Evolutionary conservation across 2,888 invertebrate genomes (phyloP).

Genomic region (Podotricha telesiphe): DNA sequence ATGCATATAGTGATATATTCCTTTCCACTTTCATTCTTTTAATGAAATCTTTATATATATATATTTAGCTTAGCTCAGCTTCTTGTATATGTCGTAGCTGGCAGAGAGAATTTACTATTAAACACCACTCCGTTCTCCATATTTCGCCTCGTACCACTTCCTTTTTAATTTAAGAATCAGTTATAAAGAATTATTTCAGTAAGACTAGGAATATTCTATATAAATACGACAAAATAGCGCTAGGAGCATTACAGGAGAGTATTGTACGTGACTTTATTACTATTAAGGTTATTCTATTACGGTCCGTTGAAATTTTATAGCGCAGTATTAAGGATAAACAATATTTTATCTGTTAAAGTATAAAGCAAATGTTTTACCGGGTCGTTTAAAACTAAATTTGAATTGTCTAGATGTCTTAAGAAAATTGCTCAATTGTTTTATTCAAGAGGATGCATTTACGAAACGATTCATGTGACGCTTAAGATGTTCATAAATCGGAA

Average conservation of each 20-base stretch:
- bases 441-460: background rate
- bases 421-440: background rate
- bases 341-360: conserved; percentile 17
- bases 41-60: too few relatives aligned
- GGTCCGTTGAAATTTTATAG: conserved; percentile 26
- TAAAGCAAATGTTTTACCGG: conserved; percentile 21
- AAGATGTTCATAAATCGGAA: background rate
- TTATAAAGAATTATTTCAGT: background rate
- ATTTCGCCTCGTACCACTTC: too few relatives aligned
- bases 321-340: conserved; percentile 21
- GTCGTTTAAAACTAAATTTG: conserved; percentile 1
- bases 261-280: conserved; percentile 58
- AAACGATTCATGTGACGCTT: background rate
- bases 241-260: conserved; percentile 37
- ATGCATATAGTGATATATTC: too few relatives aligned
- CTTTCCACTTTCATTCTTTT: too few relatives aligned
- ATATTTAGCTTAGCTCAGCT: too few relatives aligned
- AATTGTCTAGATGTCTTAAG: background rate
- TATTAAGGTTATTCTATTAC: conserved; percentile 45
- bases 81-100: background rate
- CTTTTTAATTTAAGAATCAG: background rate
- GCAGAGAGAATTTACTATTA: background rate
- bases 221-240: conserved; percentile 34
- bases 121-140: background rate
- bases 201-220: conserved; percentile 25